Evolutionary conservation across 2,113 vertebrate species (phyloP).

Genomic region (Psophia crepitans): DNA sequence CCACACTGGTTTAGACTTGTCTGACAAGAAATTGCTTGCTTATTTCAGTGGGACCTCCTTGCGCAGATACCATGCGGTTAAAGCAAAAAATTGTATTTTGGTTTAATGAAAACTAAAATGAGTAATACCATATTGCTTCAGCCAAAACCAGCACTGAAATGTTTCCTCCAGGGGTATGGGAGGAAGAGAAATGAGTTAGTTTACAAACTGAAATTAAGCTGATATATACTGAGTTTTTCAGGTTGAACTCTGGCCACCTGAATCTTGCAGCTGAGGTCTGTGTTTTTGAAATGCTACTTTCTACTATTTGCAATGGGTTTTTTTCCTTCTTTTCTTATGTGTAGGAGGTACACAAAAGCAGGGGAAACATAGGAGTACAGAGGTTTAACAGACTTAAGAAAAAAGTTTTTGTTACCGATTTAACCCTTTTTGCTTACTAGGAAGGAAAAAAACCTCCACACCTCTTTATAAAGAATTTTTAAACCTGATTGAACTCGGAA

Average conservation of each 20-base stretch:
- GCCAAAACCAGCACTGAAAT: neutral
- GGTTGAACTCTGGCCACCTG: neutral
- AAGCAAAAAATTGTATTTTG: neutral
- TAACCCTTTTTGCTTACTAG: neutral
- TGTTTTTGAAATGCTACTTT: neutral
- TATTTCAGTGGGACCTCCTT: neutral
- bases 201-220: neutral
- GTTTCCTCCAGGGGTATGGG: neutral
- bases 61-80: neutral
- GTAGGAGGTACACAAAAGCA: neutral
- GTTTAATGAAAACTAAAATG: neutral
- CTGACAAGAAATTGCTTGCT: neutral
- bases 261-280: neutral
- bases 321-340: neutral
- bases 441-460: no score
- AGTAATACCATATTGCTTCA: neutral
- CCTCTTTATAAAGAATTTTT: neutral
- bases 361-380: neutral
- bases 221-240: neutral
- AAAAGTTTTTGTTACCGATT: neutral
- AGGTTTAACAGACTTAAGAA: neutral
- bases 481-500: neutral
- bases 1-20: neutral
- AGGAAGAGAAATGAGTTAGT: neutral
- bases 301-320: fast-evolving